Evolutionary conservation across 2,113 vertebrate genomes (phyloP).

Genomic region (Pteropus alecto): DNA sequence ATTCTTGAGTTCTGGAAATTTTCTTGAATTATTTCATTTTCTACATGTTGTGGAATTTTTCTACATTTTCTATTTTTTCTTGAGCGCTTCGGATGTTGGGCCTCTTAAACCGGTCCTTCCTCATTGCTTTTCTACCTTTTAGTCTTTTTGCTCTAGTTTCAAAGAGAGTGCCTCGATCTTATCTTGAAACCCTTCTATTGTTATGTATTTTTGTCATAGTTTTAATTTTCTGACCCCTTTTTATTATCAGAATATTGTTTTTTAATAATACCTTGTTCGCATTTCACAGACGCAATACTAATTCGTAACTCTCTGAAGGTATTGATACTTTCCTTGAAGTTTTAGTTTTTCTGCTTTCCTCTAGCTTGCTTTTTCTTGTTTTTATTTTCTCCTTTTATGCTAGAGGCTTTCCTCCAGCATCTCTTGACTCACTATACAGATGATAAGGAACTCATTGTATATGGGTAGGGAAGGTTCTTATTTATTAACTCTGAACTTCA

Average conservation of each 20-base stretch:
- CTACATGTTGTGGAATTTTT: not conserved
- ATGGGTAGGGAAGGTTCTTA: not conserved
- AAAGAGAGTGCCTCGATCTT: not conserved
- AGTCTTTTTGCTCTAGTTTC: not conserved
- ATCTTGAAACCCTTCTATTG: not conserved
- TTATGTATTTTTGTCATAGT: not conserved
- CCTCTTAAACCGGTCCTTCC: not conserved
- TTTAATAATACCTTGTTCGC: not conserved
- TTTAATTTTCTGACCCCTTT: not conserved
- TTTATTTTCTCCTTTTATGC: not conserved
- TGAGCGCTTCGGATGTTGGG: not conserved
- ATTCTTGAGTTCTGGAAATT: not conserved
- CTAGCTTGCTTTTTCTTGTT: not conserved
- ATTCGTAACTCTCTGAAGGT: not conserved
- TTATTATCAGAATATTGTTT: not conserved
- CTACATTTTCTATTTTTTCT: not conserved
- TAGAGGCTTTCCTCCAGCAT: not conserved
- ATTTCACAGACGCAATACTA: not conserved
- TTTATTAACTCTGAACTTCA: not conserved
- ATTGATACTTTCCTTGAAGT: not conserved
- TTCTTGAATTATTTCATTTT: not conserved
- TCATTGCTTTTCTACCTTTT: not conserved
- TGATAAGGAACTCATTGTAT: not conserved
- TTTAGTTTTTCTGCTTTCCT: not conserved
- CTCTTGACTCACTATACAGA: not conserved